Base-by-base conservation (phyloP, 2,888 invertebrate genomes). In the Venusia cambrica region DNA sequence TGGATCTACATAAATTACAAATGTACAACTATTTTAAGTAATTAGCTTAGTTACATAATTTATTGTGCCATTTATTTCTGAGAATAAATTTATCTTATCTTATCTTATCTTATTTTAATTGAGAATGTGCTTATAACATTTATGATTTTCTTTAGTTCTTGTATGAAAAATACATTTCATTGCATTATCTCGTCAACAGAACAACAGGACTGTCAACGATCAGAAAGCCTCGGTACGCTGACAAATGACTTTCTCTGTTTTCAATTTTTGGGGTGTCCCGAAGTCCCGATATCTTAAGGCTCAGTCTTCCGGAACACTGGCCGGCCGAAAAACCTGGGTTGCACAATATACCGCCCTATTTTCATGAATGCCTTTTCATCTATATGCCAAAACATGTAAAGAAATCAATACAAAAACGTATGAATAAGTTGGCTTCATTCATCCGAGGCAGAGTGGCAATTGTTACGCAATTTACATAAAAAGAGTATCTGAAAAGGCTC, bases 201-300 rank as follows among this genome's bases (percentile, higher is more conserved):
- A 15, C 6, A 25, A 29, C 16, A 20, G 25, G 15, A 26, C 35
- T 30, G 17, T 42, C 43, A 36, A 19, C 39, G 25, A 21, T 25
- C 20, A 42, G 42, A 47, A 10, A 11, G 13, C 31, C 40, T 38
- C 38, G 35, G 41, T 48, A 43, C 55, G 49, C 48, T 62, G 56
- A 62, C 57, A 62, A 62, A 63, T 54, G 56, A 61, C 57, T 53
- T 45, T 55, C 57, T 52, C 64, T 61, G 58, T 62, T 54, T 64
- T 39, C 46, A 35, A 51, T 60, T 50, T 49, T 39, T 39, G 51
- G 48, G n/a, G n/a, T n/a, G n/a, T n/a, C n/a, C n/a, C 41, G 46
- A 50, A 44, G 51, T 48, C 50, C 42, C 51, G 40, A 41, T 43
- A 41, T 35, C 46, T 35, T 54, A 46, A 47, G 48, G 52, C 40